Conservation (phyloP, 2,797 vertebrate species). For the Halcyon chelicuti region DNA sequence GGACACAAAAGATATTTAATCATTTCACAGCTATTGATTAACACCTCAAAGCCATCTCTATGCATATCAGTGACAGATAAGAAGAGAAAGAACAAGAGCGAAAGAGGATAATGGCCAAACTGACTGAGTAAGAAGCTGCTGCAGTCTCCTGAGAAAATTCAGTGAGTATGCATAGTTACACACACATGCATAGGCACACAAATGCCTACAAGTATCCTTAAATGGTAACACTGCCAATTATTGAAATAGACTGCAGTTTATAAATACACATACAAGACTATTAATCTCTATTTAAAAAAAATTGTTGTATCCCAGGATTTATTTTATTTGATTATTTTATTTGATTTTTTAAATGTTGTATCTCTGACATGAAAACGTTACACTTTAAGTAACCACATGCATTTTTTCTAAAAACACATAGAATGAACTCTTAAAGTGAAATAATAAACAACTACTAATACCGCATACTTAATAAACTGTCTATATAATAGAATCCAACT, state of each 20-base stretch:
- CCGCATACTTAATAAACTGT: background rate
- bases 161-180: background rate
- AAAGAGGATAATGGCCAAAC: background rate
- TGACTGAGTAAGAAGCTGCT: background rate
- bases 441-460: background rate
- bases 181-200: background rate
- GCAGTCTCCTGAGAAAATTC: background rate
- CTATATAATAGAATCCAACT: background rate
- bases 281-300: background rate
- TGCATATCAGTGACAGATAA: slow-evolving; percentile 50
- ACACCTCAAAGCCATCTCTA: slow-evolving; percentile 60
- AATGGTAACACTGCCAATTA: background rate
- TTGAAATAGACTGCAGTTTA: background rate
- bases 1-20: background rate
- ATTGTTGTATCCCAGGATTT: background rate
- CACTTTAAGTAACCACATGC: background rate
- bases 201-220: background rate
- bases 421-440: background rate
- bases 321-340: too few relatives aligned
- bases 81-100: background rate
- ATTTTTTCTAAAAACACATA: background rate
- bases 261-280: background rate
- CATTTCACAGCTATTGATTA: slow-evolving; percentile 63
- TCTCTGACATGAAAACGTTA: background rate
- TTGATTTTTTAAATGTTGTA: background rate